phyloP scores from a whole-genome alignment of 1,140 invertebrate species.

The Centruroides vittatus region DNA sequence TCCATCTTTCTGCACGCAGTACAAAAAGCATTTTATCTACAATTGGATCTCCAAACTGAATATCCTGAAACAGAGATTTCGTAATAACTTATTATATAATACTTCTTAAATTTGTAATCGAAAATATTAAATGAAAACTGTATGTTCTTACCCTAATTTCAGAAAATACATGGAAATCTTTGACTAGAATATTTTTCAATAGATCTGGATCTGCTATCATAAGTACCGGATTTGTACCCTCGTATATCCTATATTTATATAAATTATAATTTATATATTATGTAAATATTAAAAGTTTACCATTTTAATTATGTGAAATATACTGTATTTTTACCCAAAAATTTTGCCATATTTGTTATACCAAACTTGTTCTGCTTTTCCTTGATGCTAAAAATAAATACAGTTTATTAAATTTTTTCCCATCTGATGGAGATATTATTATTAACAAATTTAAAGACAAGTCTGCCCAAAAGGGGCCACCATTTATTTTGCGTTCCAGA shows the following conservation, averaged over 20 bases:
- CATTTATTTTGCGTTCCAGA: too few species aligned
- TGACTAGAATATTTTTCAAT: slow-evolving; percentile 14
- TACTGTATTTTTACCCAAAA: neutral
- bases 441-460: too few species aligned
- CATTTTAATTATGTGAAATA: too few species aligned
- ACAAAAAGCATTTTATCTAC: slow-evolving; percentile 2
- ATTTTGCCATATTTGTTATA: neutral
- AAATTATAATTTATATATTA: too few species aligned
- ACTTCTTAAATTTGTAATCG: too few species aligned
- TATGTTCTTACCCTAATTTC: slow-evolving; percentile 1
- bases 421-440: too few species aligned
- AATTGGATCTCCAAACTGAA: slow-evolving; percentile 2
- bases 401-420: neutral
- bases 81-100: too few species aligned
- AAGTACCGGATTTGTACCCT: neutral
- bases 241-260: neutral
- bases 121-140: too few species aligned
- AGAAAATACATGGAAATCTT: slow-evolving; percentile 17
- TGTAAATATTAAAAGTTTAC: too few species aligned
- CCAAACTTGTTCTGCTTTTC: neutral
- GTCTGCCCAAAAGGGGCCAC: too few species aligned
- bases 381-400: neutral
- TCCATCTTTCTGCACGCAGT: slow-evolving; percentile 33
- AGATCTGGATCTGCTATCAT: slow-evolving; percentile 13
- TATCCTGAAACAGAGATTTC: neutral